Evolutionary conservation across 35 echinoderm and acorn worm genomes (phyloP).

Genomic region (Patiria miniata): DNA sequence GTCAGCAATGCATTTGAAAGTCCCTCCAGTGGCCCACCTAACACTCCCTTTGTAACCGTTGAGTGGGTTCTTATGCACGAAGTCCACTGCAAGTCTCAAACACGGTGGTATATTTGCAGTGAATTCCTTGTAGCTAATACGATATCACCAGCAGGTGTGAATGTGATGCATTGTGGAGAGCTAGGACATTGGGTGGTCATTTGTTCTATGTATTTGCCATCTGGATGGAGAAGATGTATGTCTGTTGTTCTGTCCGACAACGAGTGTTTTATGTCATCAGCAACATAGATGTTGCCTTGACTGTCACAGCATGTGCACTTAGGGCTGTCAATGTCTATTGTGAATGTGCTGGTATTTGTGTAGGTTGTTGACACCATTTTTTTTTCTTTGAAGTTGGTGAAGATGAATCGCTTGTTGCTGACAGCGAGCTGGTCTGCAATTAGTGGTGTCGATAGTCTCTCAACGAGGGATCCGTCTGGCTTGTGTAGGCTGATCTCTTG

Average conservation of each 20-base stretch:
- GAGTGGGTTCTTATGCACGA: too few relatives aligned
- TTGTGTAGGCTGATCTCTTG: constrained; percentile 13
- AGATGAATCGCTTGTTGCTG: background rate
- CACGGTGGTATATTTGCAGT: background rate
- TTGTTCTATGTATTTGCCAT: background rate
- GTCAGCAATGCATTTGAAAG: too few relatives aligned
- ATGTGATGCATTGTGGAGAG: background rate
- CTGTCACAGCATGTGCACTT: background rate
- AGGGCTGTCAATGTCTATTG: background rate
- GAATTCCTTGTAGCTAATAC: background rate
- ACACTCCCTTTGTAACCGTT: too few relatives aligned
- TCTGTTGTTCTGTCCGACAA: too few relatives aligned
- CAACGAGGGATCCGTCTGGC: background rate
- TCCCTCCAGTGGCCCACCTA: too few relatives aligned
- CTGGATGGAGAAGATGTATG: background rate
- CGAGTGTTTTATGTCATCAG: too few relatives aligned
- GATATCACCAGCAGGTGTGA: background rate
- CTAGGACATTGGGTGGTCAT: background rate
- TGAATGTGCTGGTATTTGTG: background rate
- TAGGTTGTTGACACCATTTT: background rate
- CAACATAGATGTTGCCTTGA: background rate
- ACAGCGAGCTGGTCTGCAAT: background rate
- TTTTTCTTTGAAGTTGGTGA: background rate
- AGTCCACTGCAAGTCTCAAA: background rate
- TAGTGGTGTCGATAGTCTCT: background rate